phyloP scores from a whole-genome alignment of 2,888 invertebrate species.

The Sarcophaga rosellei region DNA sequence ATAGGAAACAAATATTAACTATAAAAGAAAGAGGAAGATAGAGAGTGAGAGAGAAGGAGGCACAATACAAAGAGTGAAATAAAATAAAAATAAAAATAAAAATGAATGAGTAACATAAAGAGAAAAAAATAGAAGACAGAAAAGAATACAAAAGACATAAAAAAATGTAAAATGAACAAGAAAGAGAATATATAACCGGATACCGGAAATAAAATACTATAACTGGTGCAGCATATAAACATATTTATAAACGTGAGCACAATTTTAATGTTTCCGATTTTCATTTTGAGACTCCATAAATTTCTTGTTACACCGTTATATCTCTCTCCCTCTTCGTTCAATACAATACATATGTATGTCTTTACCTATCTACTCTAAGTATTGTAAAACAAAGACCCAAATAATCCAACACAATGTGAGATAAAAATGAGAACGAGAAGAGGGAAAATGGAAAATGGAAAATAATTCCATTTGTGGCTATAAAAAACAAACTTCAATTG shows the following conservation, averaged over 20 bases:
- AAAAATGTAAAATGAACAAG: slow-evolving; percentile 14
- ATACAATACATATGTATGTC: too few species aligned
- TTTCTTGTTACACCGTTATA: slow-evolving; percentile 7
- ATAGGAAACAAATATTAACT: slow-evolving; percentile 6
- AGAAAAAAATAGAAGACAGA: too few species aligned
- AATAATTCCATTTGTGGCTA: slow-evolving; percentile 56
- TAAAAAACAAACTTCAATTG: slow-evolving; percentile 50
- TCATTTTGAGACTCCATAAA: slow-evolving; percentile 66
- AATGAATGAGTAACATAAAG: slow-evolving; percentile 24
- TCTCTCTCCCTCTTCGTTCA: too few species aligned
- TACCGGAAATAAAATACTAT: slow-evolving; percentile 60
- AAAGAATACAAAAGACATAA: neutral
- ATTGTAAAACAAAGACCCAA: neutral
- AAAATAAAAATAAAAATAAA: slow-evolving; percentile 37
- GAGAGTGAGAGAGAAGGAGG: too few species aligned
- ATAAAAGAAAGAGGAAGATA: neutral
- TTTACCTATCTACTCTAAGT: neutral
- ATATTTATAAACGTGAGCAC: slow-evolving; percentile 67
- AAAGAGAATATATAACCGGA: slow-evolving; percentile 54
- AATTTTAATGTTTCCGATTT: slow-evolving; percentile 70
- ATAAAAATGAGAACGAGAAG: neutral
- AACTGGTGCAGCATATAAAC: slow-evolving; percentile 64
- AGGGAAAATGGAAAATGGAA: slow-evolving; percentile 8
- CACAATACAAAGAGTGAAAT: slow-evolving; percentile 12
- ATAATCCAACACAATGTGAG: neutral